phyloP scores from a whole-genome alignment of 2,888 invertebrate genomes.

The Carterocephalus palaemon region DNA sequence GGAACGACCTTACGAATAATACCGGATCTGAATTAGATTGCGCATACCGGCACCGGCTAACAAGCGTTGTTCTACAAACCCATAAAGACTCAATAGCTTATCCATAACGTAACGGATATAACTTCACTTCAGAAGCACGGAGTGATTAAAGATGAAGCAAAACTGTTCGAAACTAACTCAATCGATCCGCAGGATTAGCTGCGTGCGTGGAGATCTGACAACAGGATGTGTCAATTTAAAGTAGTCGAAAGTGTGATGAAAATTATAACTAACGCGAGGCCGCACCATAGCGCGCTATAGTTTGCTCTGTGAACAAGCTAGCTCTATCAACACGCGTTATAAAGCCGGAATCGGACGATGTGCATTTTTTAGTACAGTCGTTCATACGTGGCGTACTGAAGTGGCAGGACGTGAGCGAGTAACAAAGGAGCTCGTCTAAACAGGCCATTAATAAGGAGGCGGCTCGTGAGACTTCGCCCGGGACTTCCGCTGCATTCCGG shows the following conservation, averaged over 20 bases:
- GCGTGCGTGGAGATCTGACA: slow-evolving; percentile 65
- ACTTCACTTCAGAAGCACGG: slow-evolving; percentile 10
- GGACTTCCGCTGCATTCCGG: slow-evolving; percentile 73
- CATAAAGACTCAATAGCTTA: slow-evolving; percentile 15
- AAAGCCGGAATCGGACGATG: slow-evolving; percentile 37
- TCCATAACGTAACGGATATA: slow-evolving; percentile 15
- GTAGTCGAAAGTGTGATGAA: slow-evolving; percentile 60
- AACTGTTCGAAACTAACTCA: slow-evolving; percentile 54
- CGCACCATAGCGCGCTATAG: slow-evolving; percentile 35
- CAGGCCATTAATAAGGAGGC: slow-evolving; percentile 77
- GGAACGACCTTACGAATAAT: slow-evolving; percentile 66
- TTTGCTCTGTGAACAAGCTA: slow-evolving; percentile 37
- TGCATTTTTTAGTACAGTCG: slow-evolving; percentile 29
- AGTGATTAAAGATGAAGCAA: slow-evolving; percentile 5
- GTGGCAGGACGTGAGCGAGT: slow-evolving; percentile 70
- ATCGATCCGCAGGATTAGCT: slow-evolving; percentile 61
- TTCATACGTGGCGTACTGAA: slow-evolving; percentile 44
- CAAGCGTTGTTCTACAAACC: slow-evolving; percentile 2
- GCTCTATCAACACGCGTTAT: slow-evolving; percentile 28
- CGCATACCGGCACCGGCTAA: not conserved
- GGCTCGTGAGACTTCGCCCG: slow-evolving; percentile 61
- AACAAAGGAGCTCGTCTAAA: slow-evolving; percentile 76
- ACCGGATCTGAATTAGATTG: slow-evolving; percentile 34
- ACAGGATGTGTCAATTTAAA: slow-evolving; percentile 75
- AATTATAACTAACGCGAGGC: slow-evolving; percentile 41